Conservation (phyloP, 2,113 vertebrate genomes). For the Picathartes gymnocephalus region DNA sequence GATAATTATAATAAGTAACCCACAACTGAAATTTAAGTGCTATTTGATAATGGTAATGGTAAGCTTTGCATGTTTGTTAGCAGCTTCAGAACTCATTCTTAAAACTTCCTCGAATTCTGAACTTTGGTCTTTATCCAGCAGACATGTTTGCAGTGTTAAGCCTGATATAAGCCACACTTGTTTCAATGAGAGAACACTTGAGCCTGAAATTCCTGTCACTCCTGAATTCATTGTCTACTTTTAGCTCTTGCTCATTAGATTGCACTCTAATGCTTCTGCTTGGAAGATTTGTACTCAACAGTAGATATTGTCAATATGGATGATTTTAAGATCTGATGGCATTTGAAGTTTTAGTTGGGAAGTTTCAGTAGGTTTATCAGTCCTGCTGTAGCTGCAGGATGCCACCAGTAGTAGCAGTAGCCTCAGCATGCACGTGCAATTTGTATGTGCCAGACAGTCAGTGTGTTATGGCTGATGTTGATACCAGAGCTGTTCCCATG, state of each 20-base stretch:
- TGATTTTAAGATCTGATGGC: not conserved
- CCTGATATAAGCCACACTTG: not conserved
- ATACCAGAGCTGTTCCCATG: not conserved
- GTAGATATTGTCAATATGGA: not conserved
- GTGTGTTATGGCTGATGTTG: not conserved
- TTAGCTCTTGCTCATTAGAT: not conserved
- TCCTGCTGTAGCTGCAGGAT: not conserved
- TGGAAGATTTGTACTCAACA: not conserved
- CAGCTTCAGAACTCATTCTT: not conserved
- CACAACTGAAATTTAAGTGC: not conserved
- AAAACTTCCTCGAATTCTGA: not conserved
- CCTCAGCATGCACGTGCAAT: accelerated
- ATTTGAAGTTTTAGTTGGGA: not conserved
- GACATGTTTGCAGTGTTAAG: not conserved
- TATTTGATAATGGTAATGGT: not conserved
- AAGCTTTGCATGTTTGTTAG: not conserved
- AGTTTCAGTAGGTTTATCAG: not conserved
- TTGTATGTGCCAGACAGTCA: not conserved
- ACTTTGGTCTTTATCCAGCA: not conserved
- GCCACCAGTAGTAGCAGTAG: not conserved
- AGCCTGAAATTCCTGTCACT: not conserved
- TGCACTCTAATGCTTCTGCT: not conserved
- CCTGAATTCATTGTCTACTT: not conserved
- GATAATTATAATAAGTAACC: not conserved
- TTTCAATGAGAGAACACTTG: not conserved